These are phyloP conservation scores for Notocelia uddmanniana DNA, from an alignment of 2,888 invertebrate species.

Conservation along the genomic window DNA sequence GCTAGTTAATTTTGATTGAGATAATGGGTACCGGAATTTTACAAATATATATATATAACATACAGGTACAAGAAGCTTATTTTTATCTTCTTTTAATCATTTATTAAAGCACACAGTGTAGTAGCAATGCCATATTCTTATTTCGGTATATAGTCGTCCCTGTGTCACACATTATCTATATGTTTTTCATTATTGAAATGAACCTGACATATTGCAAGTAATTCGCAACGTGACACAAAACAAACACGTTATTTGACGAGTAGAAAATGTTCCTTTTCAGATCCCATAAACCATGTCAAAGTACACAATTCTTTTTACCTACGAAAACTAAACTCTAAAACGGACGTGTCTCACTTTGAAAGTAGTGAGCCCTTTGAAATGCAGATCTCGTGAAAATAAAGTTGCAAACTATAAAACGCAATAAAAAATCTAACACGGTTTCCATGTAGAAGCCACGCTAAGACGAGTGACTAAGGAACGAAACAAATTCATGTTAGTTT, in stretches of 20 bases:
- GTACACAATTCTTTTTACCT: slow-evolving; percentile 19
- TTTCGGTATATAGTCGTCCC: no score
- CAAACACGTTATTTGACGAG: slow-evolving; percentile 10
- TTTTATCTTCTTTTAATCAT: no score
- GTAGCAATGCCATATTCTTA: no score
- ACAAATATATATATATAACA: no score
- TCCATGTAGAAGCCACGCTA: slow-evolving; percentile 13
- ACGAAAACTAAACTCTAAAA: slow-evolving; percentile 21
- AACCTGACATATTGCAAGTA: no score
- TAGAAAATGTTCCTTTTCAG: slow-evolving; percentile 17
- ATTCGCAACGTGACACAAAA: background rate
- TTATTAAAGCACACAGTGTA: no score
- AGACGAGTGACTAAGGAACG: slow-evolving; percentile 32
- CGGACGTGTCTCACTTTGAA: slow-evolving; percentile 30
- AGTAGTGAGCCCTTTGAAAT: slow-evolving; percentile 33
- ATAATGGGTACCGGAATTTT: no score
- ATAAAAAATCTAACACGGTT: slow-evolving; percentile 24
- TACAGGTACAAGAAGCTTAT: no score
- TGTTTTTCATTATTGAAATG: no score
- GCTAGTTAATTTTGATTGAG: no score
- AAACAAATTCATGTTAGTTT: slow-evolving; percentile 44
- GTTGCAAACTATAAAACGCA: slow-evolving; percentile 26
- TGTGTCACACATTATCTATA: no score
- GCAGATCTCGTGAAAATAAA: slow-evolving; percentile 35
- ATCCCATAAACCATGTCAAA: slow-evolving; percentile 9